Evolutionary conservation across 2,888 invertebrate genomes (phyloP).

Genomic region (Prosapia bicincta): DNA sequence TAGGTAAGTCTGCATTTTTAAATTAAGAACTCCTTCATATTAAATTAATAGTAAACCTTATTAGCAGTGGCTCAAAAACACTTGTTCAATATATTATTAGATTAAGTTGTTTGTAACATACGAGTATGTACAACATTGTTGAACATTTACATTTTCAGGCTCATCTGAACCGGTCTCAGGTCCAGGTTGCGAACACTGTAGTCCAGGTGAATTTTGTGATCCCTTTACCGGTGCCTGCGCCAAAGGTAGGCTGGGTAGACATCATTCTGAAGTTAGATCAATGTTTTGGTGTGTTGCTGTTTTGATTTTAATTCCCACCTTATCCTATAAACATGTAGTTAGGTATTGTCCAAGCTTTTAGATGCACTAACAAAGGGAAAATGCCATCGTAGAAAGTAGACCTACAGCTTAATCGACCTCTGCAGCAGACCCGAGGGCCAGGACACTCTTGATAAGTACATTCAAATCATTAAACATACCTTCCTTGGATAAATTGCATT

Average conservation of each 20-base stretch:
- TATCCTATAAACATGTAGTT: slow-evolving; percentile 1
- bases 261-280: neutral
- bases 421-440: neutral
- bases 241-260: slow-evolving; percentile 58
- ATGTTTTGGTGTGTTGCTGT: slow-evolving; percentile 40
- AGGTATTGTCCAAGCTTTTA: slow-evolving; percentile 13
- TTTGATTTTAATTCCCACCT: slow-evolving; percentile 31
- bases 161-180: neutral
- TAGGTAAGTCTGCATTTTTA: slow-evolving; percentile 49
- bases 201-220: slow-evolving; percentile 73
- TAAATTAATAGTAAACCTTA: no score
- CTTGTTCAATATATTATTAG: no score
- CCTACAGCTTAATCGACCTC: neutral
- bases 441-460: neutral
- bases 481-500: neutral
- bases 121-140: no score
- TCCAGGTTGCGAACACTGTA: slow-evolving; percentile 69
- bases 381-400: slow-evolving; percentile 11
- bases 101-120: no score
- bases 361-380: slow-evolving; percentile 16
- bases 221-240: slow-evolving; percentile 77
- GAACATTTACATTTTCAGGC: neutral
- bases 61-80: no score
- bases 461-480: neutral
- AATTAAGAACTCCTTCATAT: no score